Evolutionary conservation across 1,140 invertebrate genomes (phyloP), one percentile per base, ranked within the genome.

Genomic region (Pseudomyrmex flavicornis): DNA sequence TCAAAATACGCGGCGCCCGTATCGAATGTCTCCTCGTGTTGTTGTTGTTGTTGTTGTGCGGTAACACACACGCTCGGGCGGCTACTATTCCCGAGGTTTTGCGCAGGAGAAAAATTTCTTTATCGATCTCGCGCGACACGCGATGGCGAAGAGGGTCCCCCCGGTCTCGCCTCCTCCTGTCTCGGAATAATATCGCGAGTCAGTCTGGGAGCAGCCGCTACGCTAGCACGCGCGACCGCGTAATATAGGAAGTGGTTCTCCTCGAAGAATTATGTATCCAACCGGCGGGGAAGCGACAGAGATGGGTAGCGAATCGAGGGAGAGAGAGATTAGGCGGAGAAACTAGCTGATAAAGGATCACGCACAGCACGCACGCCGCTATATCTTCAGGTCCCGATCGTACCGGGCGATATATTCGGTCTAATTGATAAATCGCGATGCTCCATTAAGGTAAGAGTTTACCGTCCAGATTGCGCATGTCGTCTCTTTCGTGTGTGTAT

Each of bases 341-440:
- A 68, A 77, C 9, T 35, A 48, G 10, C 52, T 48, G 74, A 68
- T 77, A 22, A 52, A 54, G 12, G 62, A 83, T 76, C 58, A 58
- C 62, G 73, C 70, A 20, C 54, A 17, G 80, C 52, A 50, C 61
- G 82, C 65, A 70, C 82, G 52, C 70, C 85, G 3, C 22, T 52
- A 74, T 70, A 86, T 89, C 52, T 61, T 22, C 10, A 79, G 58
- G 17, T 9, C 68, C 58, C 76, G 82, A 77, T 77, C 59, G 50
- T 72, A 69, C 73, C 83, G 87, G 74, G 66, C 68, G 83, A 80
- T 87, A 84, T 61, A 56, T 56, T 35, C 50, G 56, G 65, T 85
- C 80, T 92, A 89, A 92, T 91, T 91, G 91, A 91, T 90, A 91
- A 92, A 91, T 91, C 86, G 87, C 76, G 87, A 91, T 90, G 79